Percentiles rank a stretch among this genome's conserved stretches.
Evolutionary conservation across 1,140 invertebrate genomes (phyloP).

Genomic region (Pectinophora gossypiella): DNA sequence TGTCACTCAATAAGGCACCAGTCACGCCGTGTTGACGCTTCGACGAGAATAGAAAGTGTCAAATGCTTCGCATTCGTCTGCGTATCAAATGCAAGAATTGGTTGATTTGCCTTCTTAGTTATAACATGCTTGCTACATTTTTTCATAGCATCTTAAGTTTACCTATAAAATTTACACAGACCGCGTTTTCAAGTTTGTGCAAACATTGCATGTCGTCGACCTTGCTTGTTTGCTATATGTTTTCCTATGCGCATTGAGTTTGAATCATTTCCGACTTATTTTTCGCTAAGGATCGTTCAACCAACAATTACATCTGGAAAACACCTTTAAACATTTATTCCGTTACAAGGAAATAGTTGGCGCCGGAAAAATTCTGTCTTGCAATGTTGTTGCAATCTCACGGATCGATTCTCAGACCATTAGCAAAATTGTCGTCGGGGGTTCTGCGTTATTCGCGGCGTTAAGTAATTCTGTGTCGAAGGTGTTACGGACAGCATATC

Average conservation of each 20-base stretch:
- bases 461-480: conserved; percentile 15
- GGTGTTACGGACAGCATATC: conserved; percentile 6
- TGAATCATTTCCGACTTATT: too few relatives aligned
- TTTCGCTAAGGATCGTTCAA: too few relatives aligned
- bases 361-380: too few relatives aligned
- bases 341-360: too few relatives aligned
- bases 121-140: not conserved
- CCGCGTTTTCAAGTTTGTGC: not conserved
- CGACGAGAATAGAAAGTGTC: conserved; percentile 62
- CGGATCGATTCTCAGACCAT: too few relatives aligned
- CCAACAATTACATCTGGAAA: too few relatives aligned
- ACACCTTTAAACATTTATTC: too few relatives aligned
- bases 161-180: not conserved
- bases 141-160: not conserved
- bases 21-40: conserved; percentile 26
- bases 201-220: not conserved
- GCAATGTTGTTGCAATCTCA: too few relatives aligned
- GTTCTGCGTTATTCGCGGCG: too few relatives aligned
- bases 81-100: conserved; percentile 40
- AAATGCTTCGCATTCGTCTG: conserved; percentile 44
- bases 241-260: too few relatives aligned
- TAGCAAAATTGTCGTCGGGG: too few relatives aligned
- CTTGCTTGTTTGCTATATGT: not conserved
- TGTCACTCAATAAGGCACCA: conserved; percentile 35
- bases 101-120: conserved; percentile 13